Base-by-base conservation (phyloP, 2,888 invertebrate species). In the Leptarthrus brevirostris region DNA sequence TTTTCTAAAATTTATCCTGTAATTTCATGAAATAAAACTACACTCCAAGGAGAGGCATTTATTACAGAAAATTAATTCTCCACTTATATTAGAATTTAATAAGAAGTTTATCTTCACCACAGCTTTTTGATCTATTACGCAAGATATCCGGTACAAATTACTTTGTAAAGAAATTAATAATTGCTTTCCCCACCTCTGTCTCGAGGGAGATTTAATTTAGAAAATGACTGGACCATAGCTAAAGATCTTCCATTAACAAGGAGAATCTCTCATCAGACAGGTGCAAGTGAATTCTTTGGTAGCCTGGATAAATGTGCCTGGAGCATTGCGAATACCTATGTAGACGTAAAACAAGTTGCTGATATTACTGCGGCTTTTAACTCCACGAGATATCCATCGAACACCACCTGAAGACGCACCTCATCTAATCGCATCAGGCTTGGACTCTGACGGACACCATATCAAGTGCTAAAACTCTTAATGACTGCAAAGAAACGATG, bases 401-500 rank as follows among this genome's bases (percentile, higher is more conserved):
- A 52, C 20, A 71, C 34, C 71, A 56, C 40, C 56, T 71, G 71
- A 71, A 26, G 54, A 71, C 14, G 47, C 44, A 24, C 26, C 26
- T 71, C 40, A 40, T 54, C 71, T 71, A 71, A 71, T 71, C 71
- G 26, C 56, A 34, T 18, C 4, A 30, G 30, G 47, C 40, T n/a
- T 12, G 16, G 20, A 24, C 14, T 3, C 16, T 10, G 40, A 52
- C 40, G 69, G 12, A 34, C 69, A 30, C 36, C 49, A 44, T 52
- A 52, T 69, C 69, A 69, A 69, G 69, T 52, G 69, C 52, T 54
- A 71, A 54, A 54, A 30, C 54, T 16, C 40, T 54, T 40, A 71
- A 54, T 54, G 24, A 54, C 53, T 54, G 40, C 70, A 71, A 71
- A 54, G 24, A 52, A 40, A 70, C 40, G 54, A 54, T 5, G 16